Conservation (phyloP, 2,888 invertebrate species). For the Uropetala carovei region DNA sequence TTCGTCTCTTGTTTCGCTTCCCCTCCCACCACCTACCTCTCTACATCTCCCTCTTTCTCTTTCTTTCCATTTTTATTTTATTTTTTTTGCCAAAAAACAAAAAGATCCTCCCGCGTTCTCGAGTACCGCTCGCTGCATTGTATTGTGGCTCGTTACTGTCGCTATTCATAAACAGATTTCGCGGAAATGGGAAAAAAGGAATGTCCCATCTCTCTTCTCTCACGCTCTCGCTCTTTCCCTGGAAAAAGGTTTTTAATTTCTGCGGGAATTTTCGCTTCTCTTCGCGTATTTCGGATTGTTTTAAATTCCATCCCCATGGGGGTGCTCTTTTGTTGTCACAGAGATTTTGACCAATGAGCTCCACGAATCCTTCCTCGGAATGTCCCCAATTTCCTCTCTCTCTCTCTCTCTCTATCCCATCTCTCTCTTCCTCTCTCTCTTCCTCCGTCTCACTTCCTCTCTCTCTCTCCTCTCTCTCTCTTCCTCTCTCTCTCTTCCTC, state of each 20-base stretch:
- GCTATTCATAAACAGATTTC: constrained; percentile 35
- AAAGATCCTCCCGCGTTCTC: no score
- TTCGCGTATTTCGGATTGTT: background rate
- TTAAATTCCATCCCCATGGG: background rate
- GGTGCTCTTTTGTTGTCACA: background rate
- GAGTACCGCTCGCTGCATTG: background rate
- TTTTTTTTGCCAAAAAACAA: no score
- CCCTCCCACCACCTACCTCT: background rate
- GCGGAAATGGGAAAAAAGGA: background rate
- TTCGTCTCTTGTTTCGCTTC: background rate
- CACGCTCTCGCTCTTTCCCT: background rate
- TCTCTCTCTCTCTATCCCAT: background rate
- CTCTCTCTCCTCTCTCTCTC: background rate
- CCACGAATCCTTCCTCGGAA: background rate
- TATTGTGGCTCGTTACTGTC: background rate
- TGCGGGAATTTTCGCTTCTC: background rate
- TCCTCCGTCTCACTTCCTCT: no score
- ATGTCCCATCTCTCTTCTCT: background rate
- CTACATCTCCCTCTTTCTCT: background rate
- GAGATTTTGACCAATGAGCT: background rate
- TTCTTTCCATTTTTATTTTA: no score
- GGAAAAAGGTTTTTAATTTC: background rate
- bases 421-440: no score
- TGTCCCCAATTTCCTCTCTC: background rate
- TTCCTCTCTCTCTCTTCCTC: background rate